Evolutionary conservation across 2,888 invertebrate genomes (phyloP).

Genomic region (Dynastes maya): DNA sequence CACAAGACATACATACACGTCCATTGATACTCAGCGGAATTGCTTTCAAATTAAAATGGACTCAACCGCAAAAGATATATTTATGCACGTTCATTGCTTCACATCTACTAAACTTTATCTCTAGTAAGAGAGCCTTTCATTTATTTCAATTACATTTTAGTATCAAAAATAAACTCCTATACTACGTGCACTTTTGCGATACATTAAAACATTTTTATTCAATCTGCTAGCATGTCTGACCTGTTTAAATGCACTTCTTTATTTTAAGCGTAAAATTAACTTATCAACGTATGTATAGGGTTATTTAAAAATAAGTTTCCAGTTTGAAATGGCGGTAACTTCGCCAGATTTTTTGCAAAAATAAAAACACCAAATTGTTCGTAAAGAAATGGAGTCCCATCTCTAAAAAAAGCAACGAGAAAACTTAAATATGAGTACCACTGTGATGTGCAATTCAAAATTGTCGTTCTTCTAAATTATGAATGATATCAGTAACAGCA

Average conservation of each 20-base stretch:
- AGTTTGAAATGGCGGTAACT: no score
- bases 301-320: no score
- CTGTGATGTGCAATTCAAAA: no score
- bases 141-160: conserved; percentile 12
- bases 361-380: no score
- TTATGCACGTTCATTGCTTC: conserved; percentile 8
- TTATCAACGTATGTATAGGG: not conserved
- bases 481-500: no score
- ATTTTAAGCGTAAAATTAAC: not conserved
- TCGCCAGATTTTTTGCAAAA: no score
- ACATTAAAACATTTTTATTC: conserved; percentile 19
- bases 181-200: conserved; percentile 2
- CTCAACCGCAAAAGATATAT: not conserved
- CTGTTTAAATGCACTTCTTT: not conserved
- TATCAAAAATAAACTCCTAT: not conserved
- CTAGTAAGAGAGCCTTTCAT: conserved; percentile 19
- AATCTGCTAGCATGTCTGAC: not conserved
- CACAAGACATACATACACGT: conserved; percentile 9
- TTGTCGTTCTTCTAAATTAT: no score
- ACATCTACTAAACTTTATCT: conserved; percentile 26
- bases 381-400: no score
- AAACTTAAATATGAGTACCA: no score
- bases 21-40: not conserved
- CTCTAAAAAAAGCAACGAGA: no score
- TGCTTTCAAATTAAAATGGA: conserved; percentile 18